A percentile compares a stretch with the other conserved stretches of the same genome.
Conservation (phyloP, 2,113 vertebrate genomes). For the Paramormyrops kingsleyae region DNA sequence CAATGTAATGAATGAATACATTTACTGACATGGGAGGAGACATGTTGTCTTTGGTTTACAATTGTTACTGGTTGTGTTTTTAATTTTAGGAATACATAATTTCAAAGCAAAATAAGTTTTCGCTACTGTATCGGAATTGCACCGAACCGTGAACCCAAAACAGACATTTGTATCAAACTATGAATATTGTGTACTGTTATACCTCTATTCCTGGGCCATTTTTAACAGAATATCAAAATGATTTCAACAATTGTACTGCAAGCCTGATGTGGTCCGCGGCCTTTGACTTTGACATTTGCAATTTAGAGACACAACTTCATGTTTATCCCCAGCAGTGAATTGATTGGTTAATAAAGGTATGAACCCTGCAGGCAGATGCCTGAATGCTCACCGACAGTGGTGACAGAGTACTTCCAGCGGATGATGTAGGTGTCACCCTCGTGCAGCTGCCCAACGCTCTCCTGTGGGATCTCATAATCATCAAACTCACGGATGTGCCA, state of each 20-base stretch:
- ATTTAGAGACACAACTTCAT: background rate
- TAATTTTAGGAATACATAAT: background rate
- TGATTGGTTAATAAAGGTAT: background rate
- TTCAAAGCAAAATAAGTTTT: background rate
- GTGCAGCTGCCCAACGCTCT: slow-evolving; percentile 63
- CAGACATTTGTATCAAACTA: too few relatives aligned
- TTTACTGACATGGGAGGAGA: background rate
- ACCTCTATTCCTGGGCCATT: background rate
- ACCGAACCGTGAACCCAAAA: background rate
- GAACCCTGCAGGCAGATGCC: background rate
- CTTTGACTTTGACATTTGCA: background rate
- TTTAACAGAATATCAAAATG: background rate
- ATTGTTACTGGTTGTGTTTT: background rate
- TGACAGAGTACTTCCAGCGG: slow-evolving; percentile 69
- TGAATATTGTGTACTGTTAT: background rate
- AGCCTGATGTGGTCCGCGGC: background rate
- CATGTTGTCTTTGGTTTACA: background rate
- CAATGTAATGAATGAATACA: background rate
- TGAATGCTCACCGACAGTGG: slow-evolving; percentile 56
- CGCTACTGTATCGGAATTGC: background rate
- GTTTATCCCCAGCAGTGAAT: background rate
- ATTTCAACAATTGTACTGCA: background rate
- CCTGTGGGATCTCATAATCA: slow-evolving; percentile 53
- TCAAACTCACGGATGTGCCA: slow-evolving; percentile 69
- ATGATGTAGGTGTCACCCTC: slow-evolving; percentile 66